Base-by-base conservation (phyloP, 1,140 invertebrate species). In the Drosophila malerkotliana region DNA sequence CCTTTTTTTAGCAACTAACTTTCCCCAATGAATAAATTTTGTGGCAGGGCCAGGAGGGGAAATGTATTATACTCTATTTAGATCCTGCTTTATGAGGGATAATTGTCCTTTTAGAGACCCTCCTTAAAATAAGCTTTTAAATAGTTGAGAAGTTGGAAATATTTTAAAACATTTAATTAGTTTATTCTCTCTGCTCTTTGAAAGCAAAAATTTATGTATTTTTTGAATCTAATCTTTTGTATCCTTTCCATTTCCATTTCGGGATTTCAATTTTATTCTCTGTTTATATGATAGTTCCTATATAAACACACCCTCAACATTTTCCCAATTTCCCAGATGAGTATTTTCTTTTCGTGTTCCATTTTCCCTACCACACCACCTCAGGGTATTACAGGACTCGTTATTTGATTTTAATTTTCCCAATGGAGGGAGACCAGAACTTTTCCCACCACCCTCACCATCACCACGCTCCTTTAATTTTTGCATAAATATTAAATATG, bases 401-500 rank as follows among this genome's bases (percentile, higher is more conserved):
- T 48, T 26, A 49, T 56, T 56, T 48, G 8, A 49, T 54, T 34
- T 45, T 8, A 47, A 30, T 69, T 67, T 56, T 30, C n/a, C 8
- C 37, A 6, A 44, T 44, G 41, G 39, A 14, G 26, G n/a, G 28
- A 14, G 34, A 37, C 34, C 10, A 37, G 34, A 37, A 52, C n/a
- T 52, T 30, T 52, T 15, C 28, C 26, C n/a, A 9, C 37, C 32
- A 48, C 30, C 0, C 39, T 14, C 12, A 7, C 2, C 12, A 24
- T 39, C 12, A 1, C 2, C 9, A 15, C 41, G 15, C 51, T 26
- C 30, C 69, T 49, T 14, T 26, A 49, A 57, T 57, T 69, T 68
- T 48, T 39, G 52, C 52, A 69, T 69, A 71, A 69, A 71, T 69
- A 71, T 71, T 48, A 71, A 71, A 57, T 71, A 69, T 71, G 67